These are phyloP conservation scores for Gortyna flavago DNA, from an alignment of 2,888 invertebrate species.

Conservation along the genomic window DNA sequence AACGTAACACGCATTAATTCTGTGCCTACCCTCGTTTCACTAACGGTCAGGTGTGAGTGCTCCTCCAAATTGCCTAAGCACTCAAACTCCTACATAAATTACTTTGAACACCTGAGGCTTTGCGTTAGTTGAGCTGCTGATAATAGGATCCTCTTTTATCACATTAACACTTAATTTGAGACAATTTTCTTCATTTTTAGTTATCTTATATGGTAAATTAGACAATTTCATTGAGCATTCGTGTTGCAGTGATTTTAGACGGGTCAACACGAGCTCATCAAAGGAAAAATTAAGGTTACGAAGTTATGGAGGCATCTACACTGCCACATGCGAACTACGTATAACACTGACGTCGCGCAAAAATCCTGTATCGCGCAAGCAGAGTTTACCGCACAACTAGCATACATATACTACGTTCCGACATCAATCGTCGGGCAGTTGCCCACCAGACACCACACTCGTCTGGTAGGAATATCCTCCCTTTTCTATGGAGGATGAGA, in stretches of 20 bases:
- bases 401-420: too few relatives aligned
- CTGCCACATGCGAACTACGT: not conserved
- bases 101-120: conserved; percentile 35
- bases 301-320: not conserved
- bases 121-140: not conserved
- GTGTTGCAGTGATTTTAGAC: not conserved
- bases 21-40: conserved; percentile 50
- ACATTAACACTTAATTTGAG: not conserved
- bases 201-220: not conserved
- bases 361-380: not conserved
- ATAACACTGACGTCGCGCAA: not conserved
- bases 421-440: too few relatives aligned
- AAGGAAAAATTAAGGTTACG: not conserved
- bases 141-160: conserved; percentile 14
- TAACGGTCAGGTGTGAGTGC: conserved; percentile 55
- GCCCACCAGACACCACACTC: too few relatives aligned
- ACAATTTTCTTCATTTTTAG: not conserved
- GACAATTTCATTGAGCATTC: too few relatives aligned
- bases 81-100: conserved; percentile 54
- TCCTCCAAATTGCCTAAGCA: conserved; percentile 46
- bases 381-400: not conserved
- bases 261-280: not conserved
- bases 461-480: too few relatives aligned
- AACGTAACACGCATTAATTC: conserved; percentile 56
- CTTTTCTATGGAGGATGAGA: too few relatives aligned